A percentile compares a stretch with the other conserved stretches of the same genome.
These are phyloP conservation scores for Andrena chrysosceles DNA, from an alignment of 2,888 invertebrate species.

Conservation along the genomic window DNA sequence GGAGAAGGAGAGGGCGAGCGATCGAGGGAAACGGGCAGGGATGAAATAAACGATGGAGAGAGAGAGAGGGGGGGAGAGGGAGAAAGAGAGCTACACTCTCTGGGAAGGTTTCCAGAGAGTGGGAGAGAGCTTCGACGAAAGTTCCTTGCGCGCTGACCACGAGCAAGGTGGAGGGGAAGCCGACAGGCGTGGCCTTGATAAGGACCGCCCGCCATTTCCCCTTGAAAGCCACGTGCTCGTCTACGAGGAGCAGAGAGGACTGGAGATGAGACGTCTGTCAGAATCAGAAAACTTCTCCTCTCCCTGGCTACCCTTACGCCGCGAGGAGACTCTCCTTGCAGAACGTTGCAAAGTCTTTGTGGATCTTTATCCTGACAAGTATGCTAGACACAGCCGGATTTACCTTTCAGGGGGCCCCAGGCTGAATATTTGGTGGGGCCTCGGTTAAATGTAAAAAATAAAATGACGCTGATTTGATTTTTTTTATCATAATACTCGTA, in stretches of 20 bases:
- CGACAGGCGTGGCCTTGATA: slow-evolving; percentile 70
- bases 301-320: background rate
- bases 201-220: slow-evolving; percentile 74
- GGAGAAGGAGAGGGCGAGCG: slow-evolving; percentile 45
- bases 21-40: slow-evolving; percentile 36
- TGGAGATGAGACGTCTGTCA: slow-evolving; percentile 20
- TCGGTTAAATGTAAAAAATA: too few relatives aligned
- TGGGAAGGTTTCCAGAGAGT: slow-evolving; percentile 51
- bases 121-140: slow-evolving; percentile 70
- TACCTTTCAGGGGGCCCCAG: too few relatives aligned
- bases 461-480: too few relatives aligned
- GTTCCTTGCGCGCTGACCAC: slow-evolving; percentile 71
- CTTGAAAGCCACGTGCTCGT: slow-evolving; percentile 77
- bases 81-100: slow-evolving; percentile 42
- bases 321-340: background rate
- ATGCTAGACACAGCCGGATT: too few relatives aligned
- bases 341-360: background rate
- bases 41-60: slow-evolving; percentile 36
- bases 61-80: slow-evolving; percentile 37
- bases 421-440: too few relatives aligned
- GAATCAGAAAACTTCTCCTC: slow-evolving; percentile 4
- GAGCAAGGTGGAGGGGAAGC: slow-evolving; percentile 64
- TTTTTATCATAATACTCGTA: too few relatives aligned
- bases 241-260: slow-evolving; percentile 43
- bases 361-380: background rate